A percentile compares a stretch with the other conserved stretches of the same genome.
phyloP scores from a whole-genome alignment of 2,888 invertebrate genomes.

The Malthinus seriepunctatus region DNA sequence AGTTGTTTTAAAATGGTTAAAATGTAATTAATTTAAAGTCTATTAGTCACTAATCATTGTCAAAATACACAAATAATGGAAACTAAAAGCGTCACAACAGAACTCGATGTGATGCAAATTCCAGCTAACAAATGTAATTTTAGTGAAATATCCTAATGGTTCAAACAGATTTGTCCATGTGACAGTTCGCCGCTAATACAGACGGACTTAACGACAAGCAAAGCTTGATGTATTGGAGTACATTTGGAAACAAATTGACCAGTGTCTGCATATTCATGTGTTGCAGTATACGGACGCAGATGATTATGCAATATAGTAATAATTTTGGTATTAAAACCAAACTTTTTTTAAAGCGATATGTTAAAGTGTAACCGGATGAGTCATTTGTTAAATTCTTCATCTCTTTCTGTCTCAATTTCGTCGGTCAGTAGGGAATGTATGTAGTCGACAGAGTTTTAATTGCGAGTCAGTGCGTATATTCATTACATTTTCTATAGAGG shows the following conservation, averaged over 20 bases:
- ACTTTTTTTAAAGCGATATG: conserved; percentile 26
- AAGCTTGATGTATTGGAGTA: conserved; percentile 51
- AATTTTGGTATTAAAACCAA: conserved; percentile 17
- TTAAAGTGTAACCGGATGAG: conserved; percentile 25
- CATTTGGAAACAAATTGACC: conserved; percentile 49
- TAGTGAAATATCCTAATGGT: conserved; percentile 52
- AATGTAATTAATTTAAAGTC: conserved; percentile 21
- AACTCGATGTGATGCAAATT: conserved; percentile 37
- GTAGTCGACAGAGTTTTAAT: conserved; percentile 43
- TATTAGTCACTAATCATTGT: conserved; percentile 27
- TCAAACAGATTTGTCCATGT: conserved; percentile 53
- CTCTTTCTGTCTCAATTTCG: conserved; percentile 24
- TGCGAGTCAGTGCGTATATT: conserved; percentile 40
- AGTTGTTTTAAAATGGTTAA: too few relatives aligned
- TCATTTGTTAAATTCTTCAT: conserved; percentile 37
- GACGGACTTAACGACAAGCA: conserved; percentile 52
- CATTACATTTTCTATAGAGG: conserved; percentile 31
- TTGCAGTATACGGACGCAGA: conserved; percentile 36
- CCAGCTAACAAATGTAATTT: conserved; percentile 53
- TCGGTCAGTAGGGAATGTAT: conserved; percentile 32
- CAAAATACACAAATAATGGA: conserved; percentile 28
- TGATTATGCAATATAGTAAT: conserved; percentile 33
- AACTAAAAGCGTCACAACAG: conserved; percentile 19
- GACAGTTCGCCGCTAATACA: conserved; percentile 50
- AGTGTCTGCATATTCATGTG: conserved; percentile 40